These are phyloP conservation scores for Gisinianus flammeolus DNA, from an alignment of 2,888 invertebrate genomes.

Conservation along the genomic window DNA sequence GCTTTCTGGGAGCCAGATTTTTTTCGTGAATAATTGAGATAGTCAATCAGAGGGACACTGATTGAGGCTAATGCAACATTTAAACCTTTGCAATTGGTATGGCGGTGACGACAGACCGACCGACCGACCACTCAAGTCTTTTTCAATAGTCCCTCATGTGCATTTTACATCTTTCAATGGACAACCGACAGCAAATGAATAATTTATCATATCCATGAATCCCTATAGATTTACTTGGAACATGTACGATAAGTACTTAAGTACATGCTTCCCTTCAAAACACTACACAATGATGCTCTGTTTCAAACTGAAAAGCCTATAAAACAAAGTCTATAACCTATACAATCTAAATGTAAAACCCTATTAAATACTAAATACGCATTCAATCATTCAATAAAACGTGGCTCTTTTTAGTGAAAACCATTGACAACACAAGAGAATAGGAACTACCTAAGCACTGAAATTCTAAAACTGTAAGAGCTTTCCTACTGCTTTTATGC, in stretches of 20 bases:
- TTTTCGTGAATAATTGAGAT: conserved; percentile 48
- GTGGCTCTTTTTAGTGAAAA: no score
- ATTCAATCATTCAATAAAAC: no score
- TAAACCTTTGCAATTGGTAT: conserved; percentile 45
- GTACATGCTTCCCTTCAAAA: neutral
- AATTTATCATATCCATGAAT: conserved; percentile 29
- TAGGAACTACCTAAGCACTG: no score
- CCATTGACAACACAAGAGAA: no score
- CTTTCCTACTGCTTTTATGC: no score
- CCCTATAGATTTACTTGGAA: neutral
- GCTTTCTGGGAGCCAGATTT: conserved; percentile 32
- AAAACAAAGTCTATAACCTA: no score
- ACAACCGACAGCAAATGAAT: conserved; percentile 34
- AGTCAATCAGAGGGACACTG: conserved; percentile 55
- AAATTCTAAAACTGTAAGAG: no score
- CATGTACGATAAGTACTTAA: neutral
- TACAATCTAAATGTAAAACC: no score
- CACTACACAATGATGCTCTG: neutral
- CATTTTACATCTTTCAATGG: conserved; percentile 26
- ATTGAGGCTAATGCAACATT: conserved; percentile 57
- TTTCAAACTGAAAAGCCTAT: no score
- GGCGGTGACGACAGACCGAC: conserved; percentile 25
- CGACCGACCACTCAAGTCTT: conserved; percentile 3
- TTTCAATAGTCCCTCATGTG: conserved; percentile 23
- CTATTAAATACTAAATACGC: no score